Evolutionary conservation across 2,797 vertebrate species (phyloP), one percentile per base, ranked within the genome.

Genomic region (Epinephelus coioides): DNA sequence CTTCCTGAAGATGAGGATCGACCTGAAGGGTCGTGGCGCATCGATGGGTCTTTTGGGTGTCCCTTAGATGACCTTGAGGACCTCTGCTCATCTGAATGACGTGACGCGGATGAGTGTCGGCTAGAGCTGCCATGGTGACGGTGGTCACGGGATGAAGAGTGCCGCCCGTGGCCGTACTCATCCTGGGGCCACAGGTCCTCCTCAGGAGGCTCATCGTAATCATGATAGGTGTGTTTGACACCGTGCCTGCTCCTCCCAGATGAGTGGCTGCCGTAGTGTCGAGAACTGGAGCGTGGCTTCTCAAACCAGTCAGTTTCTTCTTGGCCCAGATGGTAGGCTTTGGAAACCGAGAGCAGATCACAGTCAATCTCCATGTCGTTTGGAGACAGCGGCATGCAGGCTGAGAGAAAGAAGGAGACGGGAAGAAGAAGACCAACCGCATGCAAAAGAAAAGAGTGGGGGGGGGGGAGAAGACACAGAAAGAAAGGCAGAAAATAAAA

Each of bases 231-330:
- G 91, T 99, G 98, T 91, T 98, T 98, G 88, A 97, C 90, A 68
- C 63, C 91, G 2, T 98, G 95, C 54, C 97, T 95, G 91, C 97
- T 97, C 91, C 97, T 98, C 89, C 97, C 97, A 10, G 97, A 92
- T 64, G 97, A 96, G 72, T 99, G 97, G 91, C 97, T 89, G 83
- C 94, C 91, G 57, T 99, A 98, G 95, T 98, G 97, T 89, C 98
- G 96, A 89, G 97, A 97, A 90, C 97, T 97, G 47, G 97, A 95
- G 82, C 97, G 97, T 57, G 98, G 98, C 92, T 99, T 99, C 96
- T 99, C 98, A 95, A 99, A 99, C 98, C 98, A 99, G 96, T 99
- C 98, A 17, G 98, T 99, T 95, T 99, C 98, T 94, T 99, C 98
- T 95, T 99, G 98, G 92, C 98, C 97, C 94, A 99, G 97, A 95